phyloP scores from a whole-genome alignment of 2,888 invertebrate species.

The Drosophila merina region DNA sequence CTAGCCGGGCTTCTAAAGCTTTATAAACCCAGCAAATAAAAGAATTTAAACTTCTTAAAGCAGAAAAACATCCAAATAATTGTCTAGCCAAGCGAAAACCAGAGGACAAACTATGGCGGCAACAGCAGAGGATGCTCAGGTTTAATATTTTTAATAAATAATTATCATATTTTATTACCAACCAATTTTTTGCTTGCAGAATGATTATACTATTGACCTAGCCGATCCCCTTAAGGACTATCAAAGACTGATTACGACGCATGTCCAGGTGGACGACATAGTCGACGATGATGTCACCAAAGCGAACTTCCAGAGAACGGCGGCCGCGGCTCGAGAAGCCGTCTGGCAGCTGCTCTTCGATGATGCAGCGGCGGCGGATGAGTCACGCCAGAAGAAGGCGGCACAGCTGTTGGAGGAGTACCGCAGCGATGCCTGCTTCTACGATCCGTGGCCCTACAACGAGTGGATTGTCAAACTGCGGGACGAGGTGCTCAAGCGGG shows the following conservation, averaged over 20 bases:
- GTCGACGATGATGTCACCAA: constrained; percentile 57
- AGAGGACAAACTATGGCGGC: constrained; percentile 51
- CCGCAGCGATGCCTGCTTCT: constrained; percentile 83
- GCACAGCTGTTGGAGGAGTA: constrained; percentile 66
- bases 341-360: constrained; percentile 78
- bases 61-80: not conserved
- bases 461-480: constrained; percentile 76
- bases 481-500: constrained; percentile 59
- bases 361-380: constrained; percentile 21
- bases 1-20: not conserved
- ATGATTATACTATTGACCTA: constrained; percentile 38
- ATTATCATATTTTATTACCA: no score
- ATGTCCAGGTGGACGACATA: constrained; percentile 62
- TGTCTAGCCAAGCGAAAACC: constrained; percentile 50
- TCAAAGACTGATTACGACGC: constrained; percentile 57
- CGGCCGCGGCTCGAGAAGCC: constrained; percentile 58
- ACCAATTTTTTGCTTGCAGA: constrained; percentile 6
- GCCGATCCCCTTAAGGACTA: constrained; percentile 68
- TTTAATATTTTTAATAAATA: constrained; percentile 7
- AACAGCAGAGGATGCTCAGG: constrained; percentile 40
- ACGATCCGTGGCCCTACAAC: constrained; percentile 75
- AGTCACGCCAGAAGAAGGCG: constrained; percentile 64
- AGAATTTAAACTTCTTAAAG: not conserved
- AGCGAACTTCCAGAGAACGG: constrained; percentile 63
- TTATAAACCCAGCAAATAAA: not conserved